A percentile compares a stretch with the other conserved stretches of the same genome.
These are phyloP conservation scores for Acanthiza pusilla DNA, from an alignment of 2,797 vertebrate genomes.

Conservation along the genomic window DNA sequence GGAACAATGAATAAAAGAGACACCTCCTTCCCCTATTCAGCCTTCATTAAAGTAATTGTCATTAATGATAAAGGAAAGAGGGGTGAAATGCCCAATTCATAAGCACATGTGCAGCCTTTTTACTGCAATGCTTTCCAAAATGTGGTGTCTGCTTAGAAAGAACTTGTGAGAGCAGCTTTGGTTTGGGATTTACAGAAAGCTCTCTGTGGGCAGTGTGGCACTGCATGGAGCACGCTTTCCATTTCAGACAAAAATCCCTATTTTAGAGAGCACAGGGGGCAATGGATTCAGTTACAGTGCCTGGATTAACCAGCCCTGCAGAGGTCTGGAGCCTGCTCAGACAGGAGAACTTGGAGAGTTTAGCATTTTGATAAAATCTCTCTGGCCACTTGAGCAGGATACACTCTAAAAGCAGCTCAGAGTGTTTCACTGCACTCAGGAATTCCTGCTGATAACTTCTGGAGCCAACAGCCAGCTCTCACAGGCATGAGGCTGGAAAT, in stretches of 20 bases:
- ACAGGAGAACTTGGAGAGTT: not conserved
- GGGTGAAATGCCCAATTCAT: not conserved
- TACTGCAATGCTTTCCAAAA: not conserved
- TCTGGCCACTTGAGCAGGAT: not conserved
- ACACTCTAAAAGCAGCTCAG: not conserved
- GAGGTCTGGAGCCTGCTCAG: not conserved
- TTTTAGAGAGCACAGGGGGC: not conserved
- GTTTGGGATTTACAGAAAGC: not conserved
- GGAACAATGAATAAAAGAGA: not conserved
- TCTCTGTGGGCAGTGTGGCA: not conserved
- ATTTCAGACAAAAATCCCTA: not conserved
- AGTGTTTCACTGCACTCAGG: not conserved
- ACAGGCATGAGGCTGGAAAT: not conserved
- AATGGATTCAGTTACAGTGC: not conserved
- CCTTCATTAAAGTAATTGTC: not conserved
- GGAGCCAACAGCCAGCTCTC: not conserved
- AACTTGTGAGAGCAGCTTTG: not conserved
- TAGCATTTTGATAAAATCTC: not conserved
- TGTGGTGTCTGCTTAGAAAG: not conserved
- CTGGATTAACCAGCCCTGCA: not conserved
- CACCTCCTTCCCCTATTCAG: not conserved
- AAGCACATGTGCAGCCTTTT: not conserved
- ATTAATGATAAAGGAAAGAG: not conserved
- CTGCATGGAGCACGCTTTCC: not conserved
- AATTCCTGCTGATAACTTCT: not conserved